These are phyloP conservation scores for Hyposmocoma kahamanoa DNA, from an alignment of 1,140 invertebrate species.

Conservation along the genomic window DNA sequence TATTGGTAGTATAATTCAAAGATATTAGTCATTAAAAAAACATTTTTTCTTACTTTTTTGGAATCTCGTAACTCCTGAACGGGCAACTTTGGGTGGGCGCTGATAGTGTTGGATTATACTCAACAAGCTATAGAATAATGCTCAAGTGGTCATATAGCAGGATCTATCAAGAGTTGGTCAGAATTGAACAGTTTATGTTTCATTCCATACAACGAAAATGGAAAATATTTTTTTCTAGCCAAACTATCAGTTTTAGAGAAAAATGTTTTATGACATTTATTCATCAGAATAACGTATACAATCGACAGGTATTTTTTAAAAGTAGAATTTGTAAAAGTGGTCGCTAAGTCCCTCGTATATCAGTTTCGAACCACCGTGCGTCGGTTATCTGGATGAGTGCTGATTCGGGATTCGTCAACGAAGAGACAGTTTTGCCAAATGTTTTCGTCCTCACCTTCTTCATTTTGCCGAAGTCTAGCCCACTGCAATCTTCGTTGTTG, in stretches of 20 bases:
- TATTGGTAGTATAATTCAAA: no score
- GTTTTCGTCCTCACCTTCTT: no score
- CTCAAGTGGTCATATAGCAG: not conserved
- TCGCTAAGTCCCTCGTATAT: not conserved
- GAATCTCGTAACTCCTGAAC: not conserved
- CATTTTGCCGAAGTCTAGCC: no score
- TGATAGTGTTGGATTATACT: not conserved
- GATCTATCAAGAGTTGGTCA: not conserved
- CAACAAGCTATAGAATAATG: not conserved
- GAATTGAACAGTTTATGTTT: not conserved
- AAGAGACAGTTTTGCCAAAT: no score
- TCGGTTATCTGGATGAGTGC: not conserved
- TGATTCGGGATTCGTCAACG: no score
- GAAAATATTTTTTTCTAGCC: no score
- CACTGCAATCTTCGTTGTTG: no score
- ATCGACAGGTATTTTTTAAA: not conserved
- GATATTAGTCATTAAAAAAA: not conserved
- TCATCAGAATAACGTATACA: no score
- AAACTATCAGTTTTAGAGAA: no score
- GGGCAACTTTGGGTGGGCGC: not conserved
- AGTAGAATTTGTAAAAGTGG: not conserved
- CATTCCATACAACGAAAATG: no score
- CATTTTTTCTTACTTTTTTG: not conserved
- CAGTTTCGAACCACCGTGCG: not conserved
- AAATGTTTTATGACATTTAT: no score